Evolutionary conservation across 2,113 vertebrate genomes (phyloP), one percentile per base, ranked within the genome.

Genomic region (Aptenodytes forsteri): DNA sequence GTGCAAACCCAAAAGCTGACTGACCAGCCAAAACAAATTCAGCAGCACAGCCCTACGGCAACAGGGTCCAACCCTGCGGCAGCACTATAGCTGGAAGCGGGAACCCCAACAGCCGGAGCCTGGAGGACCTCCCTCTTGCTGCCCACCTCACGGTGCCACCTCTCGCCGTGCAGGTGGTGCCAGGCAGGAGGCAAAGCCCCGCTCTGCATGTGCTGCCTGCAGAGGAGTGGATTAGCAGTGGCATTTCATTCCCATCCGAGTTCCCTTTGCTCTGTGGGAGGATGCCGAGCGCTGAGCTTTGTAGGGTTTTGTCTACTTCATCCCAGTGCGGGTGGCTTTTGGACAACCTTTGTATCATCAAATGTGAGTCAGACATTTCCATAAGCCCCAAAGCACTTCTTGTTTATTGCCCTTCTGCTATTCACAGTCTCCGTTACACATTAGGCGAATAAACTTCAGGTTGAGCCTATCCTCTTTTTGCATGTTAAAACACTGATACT

Each of bases 31-130:
- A 64, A 92, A 36, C 6, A 6, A 32, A 30, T 16, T 20, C 62
- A 65, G 10, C 61, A 46, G 27, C n/a, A 19, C 30, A 40, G 36
- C 27, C 77, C 27, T 38, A 44, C 0, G 2, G n/a, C 44, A 46
- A 0, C 0, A 0, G 19, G 30, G 26, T 73, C 30, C 52, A 61
- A 5, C 3, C 8, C 40, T 30, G 7, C 0, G 2, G 13, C 73
- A 81, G 38, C 4, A 4, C 20, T 13, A 8, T 2, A 14, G 25
- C 11, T 54, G 52, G 25, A 19, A 84, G 29, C 2, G 1, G 17
- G 17, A 50, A 26, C 3, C 16, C 49, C 3, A 3, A 11, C 19
- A 32, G 23, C 6, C 1, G 7, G 26, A 64, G 26, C n/a, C 23
- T 58, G 69, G 32, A 67, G 84, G 49, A 18, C 0, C 13, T 6